A percentile compares a stretch with the other conserved stretches of the same genome.
Conservation (phyloP, 1,140 invertebrate species). For the Drosophila dunni region DNA sequence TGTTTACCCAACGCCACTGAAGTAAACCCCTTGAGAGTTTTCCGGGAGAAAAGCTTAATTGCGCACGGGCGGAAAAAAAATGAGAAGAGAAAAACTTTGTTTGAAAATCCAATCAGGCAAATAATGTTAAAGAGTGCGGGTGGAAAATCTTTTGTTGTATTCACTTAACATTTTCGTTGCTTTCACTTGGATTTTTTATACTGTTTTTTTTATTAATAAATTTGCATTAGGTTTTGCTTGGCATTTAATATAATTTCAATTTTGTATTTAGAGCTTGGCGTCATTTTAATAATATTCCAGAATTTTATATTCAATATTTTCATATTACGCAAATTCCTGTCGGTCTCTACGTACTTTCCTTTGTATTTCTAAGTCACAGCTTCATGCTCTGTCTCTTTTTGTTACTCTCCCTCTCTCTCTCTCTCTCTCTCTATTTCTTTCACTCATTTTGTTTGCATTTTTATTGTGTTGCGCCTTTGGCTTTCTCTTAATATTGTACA, state of each 20-base stretch:
- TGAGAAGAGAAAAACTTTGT: conserved; percentile 19
- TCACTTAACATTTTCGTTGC: conserved; percentile 25
- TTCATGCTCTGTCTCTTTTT: neutral
- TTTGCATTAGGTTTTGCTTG: conserved; percentile 63
- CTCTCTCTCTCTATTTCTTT: conserved; percentile 8
- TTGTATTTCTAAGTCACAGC: too few relatives aligned
- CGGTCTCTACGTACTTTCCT: neutral
- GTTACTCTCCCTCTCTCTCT: too few relatives aligned
- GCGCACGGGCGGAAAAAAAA: conserved; percentile 39
- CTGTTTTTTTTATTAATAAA: conserved; percentile 58
- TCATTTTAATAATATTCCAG: conserved; percentile 66
- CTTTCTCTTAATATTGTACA: conserved; percentile 74
- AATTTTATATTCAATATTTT: conserved; percentile 77
- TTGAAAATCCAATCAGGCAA: conserved; percentile 61
- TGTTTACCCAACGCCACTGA: conserved; percentile 30
- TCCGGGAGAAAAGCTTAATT: conserved; percentile 46
- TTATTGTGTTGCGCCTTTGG: conserved; percentile 51
- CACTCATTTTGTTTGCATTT: conserved; percentile 39
- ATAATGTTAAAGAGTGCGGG: conserved; percentile 31
- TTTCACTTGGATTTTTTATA: conserved; percentile 25
- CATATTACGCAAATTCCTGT: conserved; percentile 44
- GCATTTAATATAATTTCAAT: conserved; percentile 44
- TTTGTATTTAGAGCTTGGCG: conserved; percentile 35
- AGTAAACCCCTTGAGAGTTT: conserved; percentile 23
- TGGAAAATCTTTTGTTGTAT: conserved; percentile 60